These are phyloP conservation scores for Centroberyx gerrardi DNA, from an alignment of 2,797 vertebrate species.

Conservation along the genomic window DNA sequence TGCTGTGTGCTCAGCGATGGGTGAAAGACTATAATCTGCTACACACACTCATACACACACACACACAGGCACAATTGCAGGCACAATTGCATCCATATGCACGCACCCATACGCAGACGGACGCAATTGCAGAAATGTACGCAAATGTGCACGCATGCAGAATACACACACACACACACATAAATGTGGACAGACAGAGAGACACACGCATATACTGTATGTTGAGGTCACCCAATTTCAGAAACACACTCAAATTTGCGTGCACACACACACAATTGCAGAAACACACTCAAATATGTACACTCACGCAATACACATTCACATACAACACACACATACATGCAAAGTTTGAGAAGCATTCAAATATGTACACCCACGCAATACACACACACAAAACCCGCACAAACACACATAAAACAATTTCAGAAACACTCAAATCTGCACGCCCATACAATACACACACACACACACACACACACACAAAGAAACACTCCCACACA, in stretches of 20 bases:
- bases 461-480: conserved; percentile 4
- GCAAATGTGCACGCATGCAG: background rate
- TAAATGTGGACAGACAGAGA: no score
- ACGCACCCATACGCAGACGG: background rate
- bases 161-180: no score
- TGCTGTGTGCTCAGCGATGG: conserved; percentile 58
- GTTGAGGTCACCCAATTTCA: background rate
- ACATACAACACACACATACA: background rate
- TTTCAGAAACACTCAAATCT: conserved; percentile 3
- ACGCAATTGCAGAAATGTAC: conserved; percentile 8
- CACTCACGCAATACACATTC: background rate
- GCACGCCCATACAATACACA: background rate
- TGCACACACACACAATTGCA: background rate
- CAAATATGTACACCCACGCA: background rate
- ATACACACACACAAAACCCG: background rate
- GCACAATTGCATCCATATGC: background rate
- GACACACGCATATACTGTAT: no score
- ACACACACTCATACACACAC: conserved; percentile 17
- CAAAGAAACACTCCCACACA: background rate
- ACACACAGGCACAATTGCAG: conserved; percentile 13
- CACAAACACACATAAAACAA: no score
- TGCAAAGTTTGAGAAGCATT: no score
- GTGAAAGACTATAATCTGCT: conserved; percentile 62
- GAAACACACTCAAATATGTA: background rate
- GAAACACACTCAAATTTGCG: conserved; percentile 3